These are phyloP conservation scores for Paradoxurus hermaphroditus DNA, from an alignment of 2,113 vertebrate species.

Conservation along the genomic window DNA sequence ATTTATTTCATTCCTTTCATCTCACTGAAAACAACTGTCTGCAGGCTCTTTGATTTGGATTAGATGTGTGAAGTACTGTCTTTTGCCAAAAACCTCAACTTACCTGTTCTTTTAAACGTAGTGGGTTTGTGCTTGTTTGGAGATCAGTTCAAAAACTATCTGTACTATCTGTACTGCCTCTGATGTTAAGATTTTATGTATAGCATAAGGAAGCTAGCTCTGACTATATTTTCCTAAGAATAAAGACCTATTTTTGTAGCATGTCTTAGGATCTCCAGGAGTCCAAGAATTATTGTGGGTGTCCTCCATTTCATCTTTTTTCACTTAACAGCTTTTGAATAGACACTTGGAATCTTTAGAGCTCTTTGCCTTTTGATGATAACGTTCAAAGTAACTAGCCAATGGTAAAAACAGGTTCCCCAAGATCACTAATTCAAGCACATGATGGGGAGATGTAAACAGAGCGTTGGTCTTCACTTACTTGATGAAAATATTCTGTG, in stretches of 20 bases:
- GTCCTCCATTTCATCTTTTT: conserved; percentile 75
- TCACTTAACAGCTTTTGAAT: conserved; percentile 68
- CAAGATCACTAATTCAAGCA: conserved; percentile 3
- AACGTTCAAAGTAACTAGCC: conserved; percentile 55
- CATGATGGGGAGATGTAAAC: conserved; percentile 44
- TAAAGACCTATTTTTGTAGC: conserved; percentile 82
- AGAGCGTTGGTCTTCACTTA: conserved; percentile 33
- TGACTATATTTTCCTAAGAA: conserved; percentile 82
- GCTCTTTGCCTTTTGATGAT: conserved; percentile 46
- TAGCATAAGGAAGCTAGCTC: conserved; percentile 82
- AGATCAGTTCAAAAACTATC: conserved; percentile 79
- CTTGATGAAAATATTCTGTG: conserved; percentile 24
- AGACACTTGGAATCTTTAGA: conserved; percentile 63
- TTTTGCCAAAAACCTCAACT: conserved; percentile 81
- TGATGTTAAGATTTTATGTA: conserved; percentile 82
- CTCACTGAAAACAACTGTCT: conserved; percentile 74
- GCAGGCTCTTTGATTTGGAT: conserved; percentile 77
- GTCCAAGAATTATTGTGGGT: conserved; percentile 79
- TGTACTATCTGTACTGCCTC: conserved; percentile 82
- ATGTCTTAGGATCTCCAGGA: conserved; percentile 81
- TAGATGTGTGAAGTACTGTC: conserved; percentile 79
- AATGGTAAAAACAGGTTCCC: conserved; percentile 40
- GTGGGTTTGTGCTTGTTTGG: conserved; percentile 80
- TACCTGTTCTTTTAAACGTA: conserved; percentile 75
- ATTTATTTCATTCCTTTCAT: conserved; percentile 77